Evolutionary conservation across 2,888 invertebrate species (phyloP).

Genomic region (Cephus pygmeus): DNA sequence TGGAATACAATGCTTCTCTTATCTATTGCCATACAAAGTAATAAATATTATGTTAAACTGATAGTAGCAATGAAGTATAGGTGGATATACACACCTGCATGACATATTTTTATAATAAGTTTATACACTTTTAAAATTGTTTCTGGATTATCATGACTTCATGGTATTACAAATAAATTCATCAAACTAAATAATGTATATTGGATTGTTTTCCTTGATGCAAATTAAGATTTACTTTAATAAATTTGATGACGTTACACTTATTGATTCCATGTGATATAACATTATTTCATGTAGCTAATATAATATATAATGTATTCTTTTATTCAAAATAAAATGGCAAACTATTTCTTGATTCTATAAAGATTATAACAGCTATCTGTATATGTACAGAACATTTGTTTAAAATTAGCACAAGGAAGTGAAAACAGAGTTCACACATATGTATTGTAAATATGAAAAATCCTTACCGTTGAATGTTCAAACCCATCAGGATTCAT

Average conservation of each 20-base stretch:
- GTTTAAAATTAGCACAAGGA: background rate
- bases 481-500: constrained; percentile 98
- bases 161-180: background rate
- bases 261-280: background rate
- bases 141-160: too few species aligned
- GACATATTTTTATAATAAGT: too few species aligned
- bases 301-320: background rate
- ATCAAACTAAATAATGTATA: background rate
- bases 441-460: background rate
- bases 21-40: background rate
- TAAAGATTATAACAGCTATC: background rate
- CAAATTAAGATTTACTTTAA: background rate
- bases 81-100: too few species aligned
- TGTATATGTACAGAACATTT: background rate
- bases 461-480: constrained; percentile 75
- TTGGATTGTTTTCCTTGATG: background rate
- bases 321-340: background rate
- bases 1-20: constrained; percentile 11
- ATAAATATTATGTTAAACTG: background rate
- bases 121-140: too few species aligned
- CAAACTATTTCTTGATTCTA: background rate
- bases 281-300: background rate
- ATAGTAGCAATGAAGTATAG: background rate
- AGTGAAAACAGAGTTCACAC: background rate
- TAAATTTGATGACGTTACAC: background rate